Percentiles rank a stretch among this genome's conserved stretches.
Evolutionary conservation across 2,888 invertebrate species (phyloP).

Genomic region (Lasioglossum vierecki): DNA sequence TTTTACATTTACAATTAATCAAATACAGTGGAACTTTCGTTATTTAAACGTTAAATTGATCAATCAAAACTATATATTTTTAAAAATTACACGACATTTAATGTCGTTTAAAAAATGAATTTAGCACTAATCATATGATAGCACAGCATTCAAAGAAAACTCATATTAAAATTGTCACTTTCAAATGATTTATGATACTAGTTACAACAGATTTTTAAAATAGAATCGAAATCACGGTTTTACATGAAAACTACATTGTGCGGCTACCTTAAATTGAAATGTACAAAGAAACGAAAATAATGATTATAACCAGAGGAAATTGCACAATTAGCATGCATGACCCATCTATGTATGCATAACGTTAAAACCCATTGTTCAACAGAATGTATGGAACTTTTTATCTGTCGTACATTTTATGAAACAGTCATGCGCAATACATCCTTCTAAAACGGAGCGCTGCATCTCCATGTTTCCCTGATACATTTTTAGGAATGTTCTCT

Average conservation of each 20-base stretch:
- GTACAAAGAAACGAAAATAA: neutral
- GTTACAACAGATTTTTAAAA: neutral
- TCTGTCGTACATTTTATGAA: neutral
- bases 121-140: neutral
- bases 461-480: neutral
- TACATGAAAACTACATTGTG: neutral
- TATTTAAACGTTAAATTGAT: neutral
- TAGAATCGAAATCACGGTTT: neutral
- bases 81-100: neutral
- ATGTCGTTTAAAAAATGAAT: neutral
- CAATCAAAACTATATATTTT: neutral
- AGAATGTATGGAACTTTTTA: neutral
- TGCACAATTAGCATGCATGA: neutral
- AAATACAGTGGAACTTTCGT: neutral
- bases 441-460: neutral
- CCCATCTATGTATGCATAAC: neutral
- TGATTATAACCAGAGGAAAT: neutral
- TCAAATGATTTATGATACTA: neutral
- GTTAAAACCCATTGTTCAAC: neutral
- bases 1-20: neutral
- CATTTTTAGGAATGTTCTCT: neutral
- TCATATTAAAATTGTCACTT: neutral
- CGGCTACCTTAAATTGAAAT: neutral
- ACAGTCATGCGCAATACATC: neutral
- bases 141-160: neutral